These are phyloP conservation scores for Metacarcinus magister DNA, from an alignment of 2,888 invertebrate species.

Conservation along the genomic window DNA sequence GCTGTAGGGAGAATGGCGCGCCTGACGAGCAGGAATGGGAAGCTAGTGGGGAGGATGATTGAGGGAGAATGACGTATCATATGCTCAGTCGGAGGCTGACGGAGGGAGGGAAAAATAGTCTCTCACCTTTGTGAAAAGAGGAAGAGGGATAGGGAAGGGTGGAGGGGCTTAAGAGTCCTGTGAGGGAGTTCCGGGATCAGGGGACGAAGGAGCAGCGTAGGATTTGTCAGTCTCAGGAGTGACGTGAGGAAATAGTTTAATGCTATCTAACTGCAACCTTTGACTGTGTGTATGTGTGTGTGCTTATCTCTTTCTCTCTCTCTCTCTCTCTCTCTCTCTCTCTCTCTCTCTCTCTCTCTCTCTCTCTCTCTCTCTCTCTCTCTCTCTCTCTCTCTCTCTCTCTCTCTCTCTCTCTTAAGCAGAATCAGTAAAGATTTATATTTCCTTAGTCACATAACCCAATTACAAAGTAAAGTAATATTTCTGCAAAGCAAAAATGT, in stretches of 20 bases:
- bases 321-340: too few species aligned
- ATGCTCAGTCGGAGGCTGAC: neutral
- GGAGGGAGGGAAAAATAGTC: neutral
- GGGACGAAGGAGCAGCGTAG: neutral
- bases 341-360: too few species aligned
- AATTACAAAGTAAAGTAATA: too few species aligned
- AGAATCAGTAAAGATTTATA: neutral
- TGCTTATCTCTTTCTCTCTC: too few species aligned
- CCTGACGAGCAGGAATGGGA: neutral
- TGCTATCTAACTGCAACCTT: constrained; percentile 9
- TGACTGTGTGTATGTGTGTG: neutral
- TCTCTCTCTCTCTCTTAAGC: neutral
- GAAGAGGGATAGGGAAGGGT: neutral
- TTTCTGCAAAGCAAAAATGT: neutral
- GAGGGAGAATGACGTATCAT: constrained; percentile 37
- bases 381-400: too few species aligned
- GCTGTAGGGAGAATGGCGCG: constrained; percentile 51
- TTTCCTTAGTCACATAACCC: neutral
- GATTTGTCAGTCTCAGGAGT: neutral
- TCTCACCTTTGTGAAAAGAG: neutral
- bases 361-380: too few species aligned
- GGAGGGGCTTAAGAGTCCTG: constrained; percentile 28
- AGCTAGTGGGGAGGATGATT: constrained; percentile 55
- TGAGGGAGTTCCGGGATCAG: neutral
- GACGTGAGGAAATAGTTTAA: constrained; percentile 36